Evolutionary conservation across 1,140 invertebrate species (phyloP), one percentile per base, ranked within the genome.

Genomic region (Drosophila sechellia): DNA sequence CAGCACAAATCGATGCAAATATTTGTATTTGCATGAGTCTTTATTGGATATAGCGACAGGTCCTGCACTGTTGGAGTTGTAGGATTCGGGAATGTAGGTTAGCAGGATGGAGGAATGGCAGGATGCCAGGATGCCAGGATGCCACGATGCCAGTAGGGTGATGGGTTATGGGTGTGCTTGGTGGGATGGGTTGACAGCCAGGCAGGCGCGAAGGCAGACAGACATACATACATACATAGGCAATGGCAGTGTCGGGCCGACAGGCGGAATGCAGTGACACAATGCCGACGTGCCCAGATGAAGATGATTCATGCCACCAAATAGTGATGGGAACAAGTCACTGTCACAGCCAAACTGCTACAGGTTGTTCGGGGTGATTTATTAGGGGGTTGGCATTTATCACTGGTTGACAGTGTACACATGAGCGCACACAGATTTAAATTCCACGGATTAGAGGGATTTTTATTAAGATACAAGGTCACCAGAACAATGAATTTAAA

Each of bases 1-100:
- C 61, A 83, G 87, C 83, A 79, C 84, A 89, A 87, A 87, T 87
- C 84, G 84, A 87, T 89, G 84, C 85, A 87, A 87, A 87, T 87
- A 89, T 87, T 87, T 87, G 72, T 89, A 80, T 87, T 89, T 89
- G 73, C 84, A 84, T 79, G 77, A 76, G 78, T 70, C 78, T 86
- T 86, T 76, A 77, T 84, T 79, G 75, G 45, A 53, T 63, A 69
- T 73, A 35, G 59, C 60, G 56, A 46, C 74, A 81, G 49, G 70
- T 37, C 40, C 35, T 15, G 48, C 43, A 50, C 46, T 50, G 56
- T 57, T 52, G 54, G 43, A 59, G 25, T 31, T 35, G 22, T 27
- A 27, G 48, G 31, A 69, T 17, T 48, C 17, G 17, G 58, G 31
- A 3, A 6, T 55, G 58, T 46, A 39, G 46, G 37, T 35, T 69